Base-by-base conservation (phyloP, 2,888 invertebrate species). In the Acheta domesticus region DNA sequence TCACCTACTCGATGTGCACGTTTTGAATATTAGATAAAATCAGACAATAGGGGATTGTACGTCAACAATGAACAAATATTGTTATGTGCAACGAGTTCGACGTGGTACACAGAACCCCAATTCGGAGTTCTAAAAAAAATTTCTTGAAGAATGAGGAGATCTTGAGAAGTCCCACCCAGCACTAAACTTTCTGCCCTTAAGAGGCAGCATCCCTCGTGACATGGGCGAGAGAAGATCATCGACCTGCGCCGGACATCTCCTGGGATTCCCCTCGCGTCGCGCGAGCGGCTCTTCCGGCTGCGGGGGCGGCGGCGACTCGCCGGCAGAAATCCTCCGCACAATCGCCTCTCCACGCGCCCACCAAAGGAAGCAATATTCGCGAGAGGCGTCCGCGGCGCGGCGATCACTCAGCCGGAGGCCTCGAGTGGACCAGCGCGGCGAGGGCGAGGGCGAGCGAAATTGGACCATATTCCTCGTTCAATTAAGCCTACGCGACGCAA, bases 191-290 rank as follows among this genome's bases (percentile, higher is more conserved):
- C 23, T 23, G 23, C 23, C 23, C 23, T 23, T 23, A 23, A n/a
- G 23, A 23, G 23, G 3, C 36, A n/a, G n/a, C 36, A 8, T 4
- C 36, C 36, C 36, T 36, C 36, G 36, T 36, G 36, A 4, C 36
- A 36, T 36, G 5, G 14, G 62, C 16, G 62, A 62, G 62, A 12
- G n/a, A 62, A 19, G 62, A 62, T 19, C 16, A 62, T 62, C 62
- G n/a, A 62, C 16, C 62, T 62, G 62, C 62, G n/a, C 62, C 62
- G 62, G 62, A 62, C 62, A 62, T n/a, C 62, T 62, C n/a, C 62
- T 5, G 62, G 62, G n/a, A n/a, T 14, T 62, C 62, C 14, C 62
- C n/a, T n/a, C 14, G n/a, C 0, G n/a, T 12, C 62, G 14, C 62
- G 14, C 16, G n/a, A 12, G 16, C 62, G 11, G n/a, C 62, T 62